Conservation (phyloP, 1,140 invertebrate species). For the Eupristina koningsbergeri region DNA sequence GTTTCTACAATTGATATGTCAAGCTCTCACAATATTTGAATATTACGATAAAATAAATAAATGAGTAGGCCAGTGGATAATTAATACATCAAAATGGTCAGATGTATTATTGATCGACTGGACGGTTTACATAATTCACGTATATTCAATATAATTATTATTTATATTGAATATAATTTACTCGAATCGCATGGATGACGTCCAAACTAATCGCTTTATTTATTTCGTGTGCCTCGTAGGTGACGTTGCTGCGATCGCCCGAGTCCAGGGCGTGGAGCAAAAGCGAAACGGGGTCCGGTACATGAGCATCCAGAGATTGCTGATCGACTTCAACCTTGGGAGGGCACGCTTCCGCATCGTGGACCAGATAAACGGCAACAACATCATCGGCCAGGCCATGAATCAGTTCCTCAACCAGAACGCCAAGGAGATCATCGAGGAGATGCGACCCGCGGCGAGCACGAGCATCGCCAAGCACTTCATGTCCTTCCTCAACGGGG, state of each 20-base stretch:
- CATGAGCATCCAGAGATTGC: constrained; percentile 79
- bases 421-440: constrained; percentile 86
- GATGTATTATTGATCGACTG: too few species aligned
- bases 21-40: too few species aligned
- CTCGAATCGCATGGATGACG: too few species aligned
- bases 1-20: too few species aligned
- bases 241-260: constrained; percentile 80
- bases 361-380: constrained; percentile 82
- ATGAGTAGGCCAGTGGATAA: too few species aligned
- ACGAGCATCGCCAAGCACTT: constrained; percentile 84
- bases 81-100: too few species aligned
- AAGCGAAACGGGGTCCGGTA: constrained; percentile 76
- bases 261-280: constrained; percentile 80
- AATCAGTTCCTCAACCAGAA: constrained; percentile 90
- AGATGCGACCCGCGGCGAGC: constrained; percentile 86
- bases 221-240: constrained; percentile 66
- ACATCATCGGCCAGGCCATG: constrained; percentile 85
- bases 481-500: constrained; percentile 82
- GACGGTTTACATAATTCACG: too few species aligned
- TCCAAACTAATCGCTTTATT: not conserved
- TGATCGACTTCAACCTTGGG: constrained; percentile 81
- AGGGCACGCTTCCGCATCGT: constrained; percentile 81
- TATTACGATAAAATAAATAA: too few species aligned
- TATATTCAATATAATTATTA: too few species aligned
- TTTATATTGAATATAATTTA: too few species aligned